phyloP scores from a whole-genome alignment of 2,888 invertebrate genomes.

The Leucophenga maculata region DNA sequence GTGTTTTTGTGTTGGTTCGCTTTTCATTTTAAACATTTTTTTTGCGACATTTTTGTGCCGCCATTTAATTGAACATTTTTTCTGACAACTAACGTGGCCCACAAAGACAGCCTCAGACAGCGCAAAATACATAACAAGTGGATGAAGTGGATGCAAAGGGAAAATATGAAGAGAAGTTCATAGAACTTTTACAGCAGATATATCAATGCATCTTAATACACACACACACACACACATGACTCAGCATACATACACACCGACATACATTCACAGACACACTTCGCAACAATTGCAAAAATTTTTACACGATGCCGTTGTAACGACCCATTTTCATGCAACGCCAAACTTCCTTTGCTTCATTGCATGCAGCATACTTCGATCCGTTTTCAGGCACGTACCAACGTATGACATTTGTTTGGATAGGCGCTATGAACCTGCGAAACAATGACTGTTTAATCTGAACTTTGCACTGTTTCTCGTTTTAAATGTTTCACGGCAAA shows the following conservation, averaged over 20 bases:
- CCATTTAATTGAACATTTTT: conserved; percentile 26
- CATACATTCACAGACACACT: neutral
- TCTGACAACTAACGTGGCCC: neutral
- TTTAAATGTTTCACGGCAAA: too few relatives aligned
- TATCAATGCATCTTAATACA: neutral
- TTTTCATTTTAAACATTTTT: neutral
- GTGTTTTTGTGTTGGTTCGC: neutral
- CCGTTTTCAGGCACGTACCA: neutral
- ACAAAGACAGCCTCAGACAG: conserved; percentile 5
- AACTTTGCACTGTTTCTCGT: too few relatives aligned
- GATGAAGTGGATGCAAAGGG: neutral
- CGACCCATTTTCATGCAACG: neutral
- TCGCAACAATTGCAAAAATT: neutral
- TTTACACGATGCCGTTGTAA: neutral
- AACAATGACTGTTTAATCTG: neutral
- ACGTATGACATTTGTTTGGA: neutral
- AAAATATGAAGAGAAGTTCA: neutral
- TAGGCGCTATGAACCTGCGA: neutral
- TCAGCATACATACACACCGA: neutral
- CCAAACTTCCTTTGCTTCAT: too few relatives aligned
- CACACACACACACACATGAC: neutral
- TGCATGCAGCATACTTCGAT: neutral
- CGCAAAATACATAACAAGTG: neutral
- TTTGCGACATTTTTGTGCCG: conserved; percentile 27
- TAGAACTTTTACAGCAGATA: neutral